Percentiles rank a stretch among this genome's conserved stretches.
These are phyloP conservation scores for Bombyx mandarina DNA, from an alignment of 1,140 invertebrate species.

Conservation along the genomic window DNA sequence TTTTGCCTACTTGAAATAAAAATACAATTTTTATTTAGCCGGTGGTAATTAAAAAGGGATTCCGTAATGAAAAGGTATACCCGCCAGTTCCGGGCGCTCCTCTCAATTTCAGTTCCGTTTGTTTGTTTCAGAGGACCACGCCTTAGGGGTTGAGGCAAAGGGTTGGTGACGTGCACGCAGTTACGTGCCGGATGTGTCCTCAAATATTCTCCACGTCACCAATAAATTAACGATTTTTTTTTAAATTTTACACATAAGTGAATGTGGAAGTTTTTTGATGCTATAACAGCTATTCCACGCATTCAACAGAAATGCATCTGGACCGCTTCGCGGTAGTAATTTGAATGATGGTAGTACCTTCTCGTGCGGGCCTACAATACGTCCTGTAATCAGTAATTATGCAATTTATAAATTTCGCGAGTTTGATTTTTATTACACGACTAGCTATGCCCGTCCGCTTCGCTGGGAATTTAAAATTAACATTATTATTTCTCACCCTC, in stretches of 20 bases:
- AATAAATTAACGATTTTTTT: slow-evolving; percentile 11
- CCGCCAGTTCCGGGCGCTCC: slow-evolving; percentile 59
- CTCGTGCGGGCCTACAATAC: neutral
- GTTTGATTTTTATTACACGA: too few relatives aligned
- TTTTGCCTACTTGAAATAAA: slow-evolving; percentile 69
- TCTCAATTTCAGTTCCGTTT: slow-evolving; percentile 68
- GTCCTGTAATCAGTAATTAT: neutral
- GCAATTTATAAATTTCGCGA: too few relatives aligned
- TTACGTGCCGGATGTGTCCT: slow-evolving; percentile 20
- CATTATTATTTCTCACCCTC: too few relatives aligned
- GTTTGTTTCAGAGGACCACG: slow-evolving; percentile 59
- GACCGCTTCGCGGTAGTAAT: slow-evolving; percentile 31
- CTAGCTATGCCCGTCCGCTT: too few relatives aligned
- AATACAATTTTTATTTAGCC: slow-evolving; percentile 68
- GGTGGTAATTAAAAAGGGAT: slow-evolving; percentile 70
- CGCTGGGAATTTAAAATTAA: too few relatives aligned
- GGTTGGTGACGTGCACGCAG: slow-evolving; percentile 26
- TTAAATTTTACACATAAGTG: too few relatives aligned
- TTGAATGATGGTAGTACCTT: slow-evolving; percentile 9
- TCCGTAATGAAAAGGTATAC: slow-evolving; percentile 68
- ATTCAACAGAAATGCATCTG: slow-evolving; percentile 4
- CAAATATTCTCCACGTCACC: slow-evolving; percentile 33
- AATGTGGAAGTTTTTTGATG: too few relatives aligned
- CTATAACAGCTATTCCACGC: neutral
- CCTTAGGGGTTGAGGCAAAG: slow-evolving; percentile 53